Percentiles rank a stretch among this genome's conserved stretches.
These are phyloP conservation scores for Heterodera filipjevi DNA, from an alignment of 2,888 invertebrate genomes.

Conservation along the genomic window DNA sequence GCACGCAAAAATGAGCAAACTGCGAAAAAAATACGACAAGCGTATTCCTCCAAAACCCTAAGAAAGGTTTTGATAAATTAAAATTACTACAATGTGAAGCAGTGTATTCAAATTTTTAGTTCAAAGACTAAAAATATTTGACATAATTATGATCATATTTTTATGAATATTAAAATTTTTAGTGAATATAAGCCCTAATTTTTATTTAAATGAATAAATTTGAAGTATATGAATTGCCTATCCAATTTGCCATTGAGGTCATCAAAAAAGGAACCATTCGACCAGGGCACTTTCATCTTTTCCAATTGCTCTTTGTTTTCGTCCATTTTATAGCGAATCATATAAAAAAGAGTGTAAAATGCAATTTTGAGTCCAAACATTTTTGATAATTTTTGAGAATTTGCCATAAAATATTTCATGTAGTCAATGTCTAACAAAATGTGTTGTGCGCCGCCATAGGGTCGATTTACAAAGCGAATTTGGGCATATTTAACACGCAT, in stretches of 20 bases:
- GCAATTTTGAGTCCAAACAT: background rate
- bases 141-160: background rate
- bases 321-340: background rate
- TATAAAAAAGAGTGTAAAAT: background rate
- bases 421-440: background rate
- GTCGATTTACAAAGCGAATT: background rate
- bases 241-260: no score
- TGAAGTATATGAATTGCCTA: no score
- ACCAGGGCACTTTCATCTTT: background rate
- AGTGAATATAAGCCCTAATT: no score
- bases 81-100: no score
- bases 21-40: background rate
- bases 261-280: no score
- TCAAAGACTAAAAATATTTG: background rate
- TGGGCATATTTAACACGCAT: no score
- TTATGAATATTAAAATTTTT: no score
- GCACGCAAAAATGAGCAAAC: background rate
- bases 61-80: no score
- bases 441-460: background rate
- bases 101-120: background rate
- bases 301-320: background rate
- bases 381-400: background rate
- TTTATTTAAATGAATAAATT: no score
- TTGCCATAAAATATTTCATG: background rate
- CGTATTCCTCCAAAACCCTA: background rate